Percentiles rank a stretch among this genome's conserved stretches.
These are phyloP conservation scores for Phacellophora camtschatica DNA, from an alignment of 30 jellyfish, hydroid and myxozoan species.

Conservation along the genomic window DNA sequence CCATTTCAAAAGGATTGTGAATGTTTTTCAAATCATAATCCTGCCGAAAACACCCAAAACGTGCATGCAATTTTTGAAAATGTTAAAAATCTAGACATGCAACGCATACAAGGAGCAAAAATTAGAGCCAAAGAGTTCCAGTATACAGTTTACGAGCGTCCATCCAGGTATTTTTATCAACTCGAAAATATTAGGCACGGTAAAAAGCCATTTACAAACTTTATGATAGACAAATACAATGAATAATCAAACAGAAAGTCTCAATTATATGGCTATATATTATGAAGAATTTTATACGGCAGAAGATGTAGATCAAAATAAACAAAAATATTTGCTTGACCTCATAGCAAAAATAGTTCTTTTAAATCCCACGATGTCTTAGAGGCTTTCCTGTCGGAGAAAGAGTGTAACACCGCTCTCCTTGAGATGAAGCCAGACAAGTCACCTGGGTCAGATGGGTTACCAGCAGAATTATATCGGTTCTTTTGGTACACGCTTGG, in stretches of 20 bases:
- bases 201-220: not conserved
- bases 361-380: not conserved
- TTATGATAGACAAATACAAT: not conserved
- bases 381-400: not conserved
- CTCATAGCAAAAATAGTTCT: not conserved
- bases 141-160: not conserved
- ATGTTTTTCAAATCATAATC: too few relatives aligned
- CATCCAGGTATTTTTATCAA: not conserved
- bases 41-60: too few relatives aligned
- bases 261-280: not conserved
- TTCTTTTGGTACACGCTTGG: constrained; percentile 2
- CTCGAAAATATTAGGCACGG: not conserved
- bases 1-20: too few relatives aligned
- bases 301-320: not conserved
- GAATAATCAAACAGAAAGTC: not conserved
- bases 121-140: constrained; percentile 1
- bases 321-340: not conserved
- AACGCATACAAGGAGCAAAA: not conserved
- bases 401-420: not conserved
- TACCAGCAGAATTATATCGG: constrained; percentile 5
- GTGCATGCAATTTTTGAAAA: not conserved
- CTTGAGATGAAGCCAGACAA: not conserved
- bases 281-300: not conserved
- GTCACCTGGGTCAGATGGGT: constrained; percentile 17
- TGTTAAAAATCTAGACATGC: not conserved